Base-by-base conservation (phyloP, 92 coral and sea anemone genomes). In the Desmophyllum pertusum region DNA sequence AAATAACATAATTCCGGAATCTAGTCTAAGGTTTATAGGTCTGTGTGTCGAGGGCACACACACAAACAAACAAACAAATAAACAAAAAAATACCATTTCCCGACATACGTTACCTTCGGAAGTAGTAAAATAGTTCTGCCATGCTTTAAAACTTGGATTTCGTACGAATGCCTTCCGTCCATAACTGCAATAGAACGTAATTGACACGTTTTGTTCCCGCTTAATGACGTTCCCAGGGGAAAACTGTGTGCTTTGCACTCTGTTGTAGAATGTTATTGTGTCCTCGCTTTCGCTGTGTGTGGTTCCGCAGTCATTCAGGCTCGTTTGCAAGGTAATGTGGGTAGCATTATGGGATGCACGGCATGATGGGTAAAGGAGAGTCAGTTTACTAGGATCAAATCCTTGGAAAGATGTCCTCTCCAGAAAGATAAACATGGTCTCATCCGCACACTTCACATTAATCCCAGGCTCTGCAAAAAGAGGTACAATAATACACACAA, bases 281-380 rank as follows among this genome's bases (percentile, higher is more conserved):
- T 78, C 82, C 35, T 64, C 70, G 71, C 82, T 78, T 40, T 78
- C 82, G 72, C 59, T 78, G 42, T 78, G 82, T 15, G 71, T 78
- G 35, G 82, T 78, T 78, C 82, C 82, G 35, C 82, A 78, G 82
- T 78, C 72, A 35, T 78, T 78, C 35, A 78, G 51, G 50, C 51
- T 57, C 8, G 82, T 78, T 23, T 51, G 69, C 38, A 78, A 53
- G 69, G 82, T 57, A 27, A 78, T 64, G 82, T 78, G 82, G 72
- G 82, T n/a, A 78, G 59, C 82, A 33, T 78, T 78, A 39, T 39
- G 38, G 13, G 82, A 78, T 10, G 82, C 82, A n/a, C 72, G 53
- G 72, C 82, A 78, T 19, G 69, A 59, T 55, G 70, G 21, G 82
- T 78, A 64, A 39, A 39, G 52, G 23, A 78, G 55, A 36, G 69